Evolutionary conservation across 1,140 invertebrate genomes (phyloP).

Genomic region (Bombus sylvicola): DNA sequence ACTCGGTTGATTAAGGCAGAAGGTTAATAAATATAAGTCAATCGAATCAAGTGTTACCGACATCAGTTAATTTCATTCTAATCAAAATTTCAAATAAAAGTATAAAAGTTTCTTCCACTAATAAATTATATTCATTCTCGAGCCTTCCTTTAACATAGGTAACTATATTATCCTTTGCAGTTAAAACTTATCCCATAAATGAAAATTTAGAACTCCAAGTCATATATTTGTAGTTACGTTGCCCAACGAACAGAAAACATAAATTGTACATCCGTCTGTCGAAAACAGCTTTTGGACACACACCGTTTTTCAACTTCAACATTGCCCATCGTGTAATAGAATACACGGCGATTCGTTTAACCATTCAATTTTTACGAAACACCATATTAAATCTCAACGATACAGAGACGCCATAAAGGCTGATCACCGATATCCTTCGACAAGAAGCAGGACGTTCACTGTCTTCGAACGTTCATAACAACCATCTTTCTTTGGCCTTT

Average conservation of each 20-base stretch:
- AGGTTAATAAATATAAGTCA: too few relatives aligned
- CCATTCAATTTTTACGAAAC: conserved; percentile 35
- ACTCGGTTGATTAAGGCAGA: too few relatives aligned
- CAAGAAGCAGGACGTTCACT: conserved; percentile 34
- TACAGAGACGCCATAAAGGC: neutral
- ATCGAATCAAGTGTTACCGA: too few relatives aligned
- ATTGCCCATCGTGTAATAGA: neutral
- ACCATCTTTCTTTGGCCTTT: conserved; percentile 28
- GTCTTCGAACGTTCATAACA: conserved; percentile 6
- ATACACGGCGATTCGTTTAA: neutral
- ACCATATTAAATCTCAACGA: conserved; percentile 18
- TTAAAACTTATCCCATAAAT: neutral
- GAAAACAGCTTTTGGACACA: too few relatives aligned
- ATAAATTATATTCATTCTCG: too few relatives aligned
- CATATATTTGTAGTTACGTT: too few relatives aligned
- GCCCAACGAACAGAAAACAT: neutral
- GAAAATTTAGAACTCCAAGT: neutral
- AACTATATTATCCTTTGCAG: neutral
- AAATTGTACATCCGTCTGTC: neutral
- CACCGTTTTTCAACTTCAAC: neutral
- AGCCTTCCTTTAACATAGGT: too few relatives aligned
- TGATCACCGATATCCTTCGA: conserved; percentile 36
- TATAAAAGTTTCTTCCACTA: too few relatives aligned
- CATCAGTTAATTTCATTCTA: too few relatives aligned
- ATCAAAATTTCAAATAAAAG: too few relatives aligned